These are phyloP conservation scores for Delia radicum DNA, from an alignment of 1,140 invertebrate species.

Conservation along the genomic window DNA sequence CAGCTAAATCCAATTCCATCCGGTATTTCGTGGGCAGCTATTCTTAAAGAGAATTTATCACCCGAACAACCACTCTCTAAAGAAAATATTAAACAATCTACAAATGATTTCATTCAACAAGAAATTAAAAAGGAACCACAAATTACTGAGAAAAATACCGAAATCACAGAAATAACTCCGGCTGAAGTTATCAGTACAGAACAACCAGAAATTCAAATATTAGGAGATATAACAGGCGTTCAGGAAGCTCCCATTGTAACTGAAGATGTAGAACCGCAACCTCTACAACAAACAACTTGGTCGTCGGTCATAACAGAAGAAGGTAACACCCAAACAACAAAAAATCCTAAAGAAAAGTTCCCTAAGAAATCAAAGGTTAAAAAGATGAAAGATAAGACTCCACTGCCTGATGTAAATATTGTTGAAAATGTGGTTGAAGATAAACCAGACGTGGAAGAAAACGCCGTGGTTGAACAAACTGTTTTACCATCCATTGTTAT, in stretches of 20 bases:
- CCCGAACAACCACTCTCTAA: background rate
- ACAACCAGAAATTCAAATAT: too few relatives aligned
- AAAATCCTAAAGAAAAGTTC: too few relatives aligned
- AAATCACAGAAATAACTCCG: background rate
- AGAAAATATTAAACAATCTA: background rate
- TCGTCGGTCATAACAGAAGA: too few relatives aligned
- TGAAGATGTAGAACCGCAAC: background rate
- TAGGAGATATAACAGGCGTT: background rate
- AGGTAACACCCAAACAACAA: too few relatives aligned
- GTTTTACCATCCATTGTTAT: background rate
- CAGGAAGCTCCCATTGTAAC: too few relatives aligned
- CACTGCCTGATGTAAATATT: background rate
- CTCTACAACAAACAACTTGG: too few relatives aligned
- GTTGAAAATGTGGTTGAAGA: background rate
- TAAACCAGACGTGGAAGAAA: background rate
- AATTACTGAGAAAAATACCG: background rate
- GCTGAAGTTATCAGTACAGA: background rate
- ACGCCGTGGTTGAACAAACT: background rate
- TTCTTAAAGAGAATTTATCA: background rate
- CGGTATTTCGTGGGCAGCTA: background rate
- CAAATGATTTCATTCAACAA: background rate
- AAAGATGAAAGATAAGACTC: background rate
- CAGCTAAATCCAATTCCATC: background rate
- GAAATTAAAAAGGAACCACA: too few relatives aligned
- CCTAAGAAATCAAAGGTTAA: background rate